phyloP scores from a whole-genome alignment of 1,140 invertebrate species.

The Sarcophaga peregrina region DNA sequence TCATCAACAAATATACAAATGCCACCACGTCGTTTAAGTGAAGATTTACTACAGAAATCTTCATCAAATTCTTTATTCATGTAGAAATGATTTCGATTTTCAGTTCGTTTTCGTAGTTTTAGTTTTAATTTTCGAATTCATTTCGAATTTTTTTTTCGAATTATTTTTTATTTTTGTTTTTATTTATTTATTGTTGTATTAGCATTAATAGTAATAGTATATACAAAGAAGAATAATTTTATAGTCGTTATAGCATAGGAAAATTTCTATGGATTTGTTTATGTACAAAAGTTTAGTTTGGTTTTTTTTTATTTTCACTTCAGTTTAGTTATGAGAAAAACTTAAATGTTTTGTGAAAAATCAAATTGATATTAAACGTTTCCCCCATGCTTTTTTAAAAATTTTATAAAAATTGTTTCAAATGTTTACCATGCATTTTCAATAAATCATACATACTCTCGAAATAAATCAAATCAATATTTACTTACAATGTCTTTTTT shows the following conservation, averaged over 20 bases:
- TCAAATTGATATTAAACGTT: background rate
- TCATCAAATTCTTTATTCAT: conserved; percentile 30
- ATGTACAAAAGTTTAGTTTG: background rate
- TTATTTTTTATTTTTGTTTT: too few species aligned
- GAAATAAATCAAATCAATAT: background rate
- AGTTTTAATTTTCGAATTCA: background rate
- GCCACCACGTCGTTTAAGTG: conserved; percentile 64
- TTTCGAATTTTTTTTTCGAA: too few species aligned
- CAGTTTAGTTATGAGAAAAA: background rate
- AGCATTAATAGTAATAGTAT: background rate
- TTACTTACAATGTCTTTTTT: background rate
- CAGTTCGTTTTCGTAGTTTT: background rate
- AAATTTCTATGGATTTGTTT: background rate
- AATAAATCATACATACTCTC: background rate
- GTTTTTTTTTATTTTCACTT: background rate
- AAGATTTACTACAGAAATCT: conserved; percentile 63
- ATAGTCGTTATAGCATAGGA: background rate
- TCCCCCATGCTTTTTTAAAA: background rate
- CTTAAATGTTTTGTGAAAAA: background rate
- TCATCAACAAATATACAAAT: conserved; percentile 66
- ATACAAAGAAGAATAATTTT: conserved; percentile 26
- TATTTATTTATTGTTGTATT: too few species aligned
- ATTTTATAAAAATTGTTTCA: too few species aligned
- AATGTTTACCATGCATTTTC: background rate
- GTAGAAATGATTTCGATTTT: background rate